Conservation (phyloP, 64 coral and sea anemone genomes). For the Porites lutea region DNA sequence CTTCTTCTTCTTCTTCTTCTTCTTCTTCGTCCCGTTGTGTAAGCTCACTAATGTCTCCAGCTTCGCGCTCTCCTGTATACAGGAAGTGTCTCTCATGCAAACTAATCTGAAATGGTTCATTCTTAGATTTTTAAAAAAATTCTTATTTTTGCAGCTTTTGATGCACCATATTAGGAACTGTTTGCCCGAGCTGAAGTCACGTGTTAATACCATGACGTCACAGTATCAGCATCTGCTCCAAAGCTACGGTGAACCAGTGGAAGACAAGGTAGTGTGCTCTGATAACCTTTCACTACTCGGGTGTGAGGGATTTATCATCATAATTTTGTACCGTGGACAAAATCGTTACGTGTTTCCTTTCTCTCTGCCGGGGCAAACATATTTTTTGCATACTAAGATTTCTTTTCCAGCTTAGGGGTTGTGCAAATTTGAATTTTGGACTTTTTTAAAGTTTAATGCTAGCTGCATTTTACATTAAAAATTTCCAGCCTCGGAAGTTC, state of each 20-base stretch:
- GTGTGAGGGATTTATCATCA: too few relatives aligned
- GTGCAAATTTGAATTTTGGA: neutral
- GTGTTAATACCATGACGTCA: slow-evolving; percentile 94
- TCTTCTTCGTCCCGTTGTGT: too few relatives aligned
- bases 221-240: slow-evolving; percentile 95
- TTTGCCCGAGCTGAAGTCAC: slow-evolving; percentile 94
- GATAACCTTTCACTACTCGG: neutral
- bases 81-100: too few relatives aligned
- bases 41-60: too few relatives aligned
- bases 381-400: too few relatives aligned
- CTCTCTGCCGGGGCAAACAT: too few relatives aligned
- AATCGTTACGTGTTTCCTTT: too few relatives aligned
- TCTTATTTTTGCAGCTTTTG: slow-evolving; percentile 67
- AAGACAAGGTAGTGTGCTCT: slow-evolving; percentile 79
- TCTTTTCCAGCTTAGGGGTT: neutral
- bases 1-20: too few relatives aligned
- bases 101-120: too few relatives aligned
- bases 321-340: too few relatives aligned
- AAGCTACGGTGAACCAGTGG: slow-evolving; percentile 95
- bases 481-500: neutral
- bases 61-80: too few relatives aligned
- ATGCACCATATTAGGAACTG: slow-evolving; percentile 99
- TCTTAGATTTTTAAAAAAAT: neutral
- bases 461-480: neutral
- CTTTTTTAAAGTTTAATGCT: neutral